Evolutionary conservation across 2,113 vertebrate species (phyloP).

Genomic region (Poecilia latipinna): DNA sequence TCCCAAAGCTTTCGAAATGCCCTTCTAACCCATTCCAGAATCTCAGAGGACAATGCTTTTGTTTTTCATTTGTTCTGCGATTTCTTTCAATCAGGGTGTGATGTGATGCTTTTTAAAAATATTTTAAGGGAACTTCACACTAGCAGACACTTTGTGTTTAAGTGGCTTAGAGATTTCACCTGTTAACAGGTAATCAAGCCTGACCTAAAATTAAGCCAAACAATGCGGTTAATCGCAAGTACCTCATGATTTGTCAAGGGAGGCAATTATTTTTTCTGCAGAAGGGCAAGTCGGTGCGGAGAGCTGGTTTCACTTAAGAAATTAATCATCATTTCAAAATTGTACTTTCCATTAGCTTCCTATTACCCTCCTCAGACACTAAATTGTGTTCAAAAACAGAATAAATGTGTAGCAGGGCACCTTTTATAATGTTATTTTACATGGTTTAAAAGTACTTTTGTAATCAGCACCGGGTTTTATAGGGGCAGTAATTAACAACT

Average conservation of each 20-base stretch:
- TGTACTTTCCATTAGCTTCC: too few species aligned
- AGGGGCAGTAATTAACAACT: neutral
- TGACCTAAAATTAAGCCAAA: neutral
- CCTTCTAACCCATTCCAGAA: too few species aligned
- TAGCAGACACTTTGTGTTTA: too few species aligned
- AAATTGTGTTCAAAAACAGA: neutral
- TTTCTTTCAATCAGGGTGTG: too few species aligned
- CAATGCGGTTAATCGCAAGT: neutral
- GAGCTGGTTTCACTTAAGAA: neutral
- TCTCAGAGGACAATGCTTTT: too few species aligned
- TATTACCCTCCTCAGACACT: neutral
- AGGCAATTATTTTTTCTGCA: neutral
- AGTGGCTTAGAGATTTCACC: neutral
- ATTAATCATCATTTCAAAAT: neutral
- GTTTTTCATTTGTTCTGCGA: too few species aligned
- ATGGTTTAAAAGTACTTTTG: constrained; percentile 1
- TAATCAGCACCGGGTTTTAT: neutral
- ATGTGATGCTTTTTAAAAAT: too few species aligned
- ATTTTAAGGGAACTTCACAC: too few species aligned
- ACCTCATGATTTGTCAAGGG: neutral
- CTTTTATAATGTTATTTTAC: neutral
- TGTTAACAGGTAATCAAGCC: neutral
- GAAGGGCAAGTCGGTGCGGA: neutral
- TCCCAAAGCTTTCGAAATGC: too few species aligned
- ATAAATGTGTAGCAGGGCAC: neutral